A percentile compares a stretch with the other conserved stretches of the same genome.
phyloP scores from a whole-genome alignment of 1,140 invertebrate genomes.

The Zaprionus inermis region DNA sequence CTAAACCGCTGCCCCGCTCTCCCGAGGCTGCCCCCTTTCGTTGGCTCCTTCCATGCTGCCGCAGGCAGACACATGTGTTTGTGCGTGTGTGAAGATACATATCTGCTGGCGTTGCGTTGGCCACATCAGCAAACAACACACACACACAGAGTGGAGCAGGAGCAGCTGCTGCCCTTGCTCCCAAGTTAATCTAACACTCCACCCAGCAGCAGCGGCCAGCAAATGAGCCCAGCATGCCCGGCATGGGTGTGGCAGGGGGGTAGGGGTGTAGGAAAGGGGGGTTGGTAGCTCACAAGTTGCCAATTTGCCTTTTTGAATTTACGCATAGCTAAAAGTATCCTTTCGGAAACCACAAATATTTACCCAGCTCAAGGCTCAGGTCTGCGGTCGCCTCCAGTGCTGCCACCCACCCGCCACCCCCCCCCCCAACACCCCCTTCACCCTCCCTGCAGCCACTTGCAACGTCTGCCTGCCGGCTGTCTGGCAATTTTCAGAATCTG shows the following conservation, averaged over 20 bases:
- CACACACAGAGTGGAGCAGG: slow-evolving; percentile 8
- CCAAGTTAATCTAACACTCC: background rate
- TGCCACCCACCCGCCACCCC: slow-evolving; percentile 13
- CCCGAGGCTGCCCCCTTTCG: slow-evolving; percentile 6
- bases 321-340: slow-evolving; percentile 82
- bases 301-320: slow-evolving; percentile 83
- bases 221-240: slow-evolving; percentile 33
- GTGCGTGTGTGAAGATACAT: slow-evolving; percentile 39
- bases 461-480: slow-evolving; percentile 51
- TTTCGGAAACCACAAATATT: slow-evolving; percentile 82
- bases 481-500: slow-evolving; percentile 77
- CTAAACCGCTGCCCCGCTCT: background rate
- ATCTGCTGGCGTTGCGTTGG: slow-evolving; percentile 64
- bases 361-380: slow-evolving; percentile 82
- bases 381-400: slow-evolving; percentile 72
- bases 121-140: slow-evolving; percentile 68
- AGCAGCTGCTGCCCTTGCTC: slow-evolving; percentile 4
- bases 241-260: background rate
- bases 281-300: slow-evolving; percentile 64
- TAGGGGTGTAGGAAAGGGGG: background rate
- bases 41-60: background rate
- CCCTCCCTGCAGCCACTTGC: slow-evolving; percentile 33
- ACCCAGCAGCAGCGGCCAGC: slow-evolving; percentile 38
- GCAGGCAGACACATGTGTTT: slow-evolving; percentile 3
- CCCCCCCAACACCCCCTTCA: slow-evolving; percentile 4